These are phyloP conservation scores for Neostethus bicornis DNA, from an alignment of 2,797 vertebrate species.

Conservation along the genomic window DNA sequence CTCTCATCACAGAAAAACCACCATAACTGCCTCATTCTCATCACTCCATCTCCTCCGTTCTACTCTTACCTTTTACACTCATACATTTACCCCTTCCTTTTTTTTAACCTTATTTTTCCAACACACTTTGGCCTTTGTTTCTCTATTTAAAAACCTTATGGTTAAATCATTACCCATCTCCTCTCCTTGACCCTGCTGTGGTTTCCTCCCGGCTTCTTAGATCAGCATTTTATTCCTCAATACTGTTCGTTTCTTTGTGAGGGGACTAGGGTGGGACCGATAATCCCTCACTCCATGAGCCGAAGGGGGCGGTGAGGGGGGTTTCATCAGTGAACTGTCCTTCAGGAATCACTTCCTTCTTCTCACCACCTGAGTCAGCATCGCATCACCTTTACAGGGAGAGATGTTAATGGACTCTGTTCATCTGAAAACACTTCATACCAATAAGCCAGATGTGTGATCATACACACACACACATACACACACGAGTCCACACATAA, in stretches of 20 bases:
- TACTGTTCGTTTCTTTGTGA: slow-evolving; percentile 35
- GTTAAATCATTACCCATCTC: slow-evolving; percentile 14
- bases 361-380: slow-evolving; percentile 69
- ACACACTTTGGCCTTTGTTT: slow-evolving; percentile 18
- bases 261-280: slow-evolving; percentile 48
- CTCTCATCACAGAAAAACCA: slow-evolving; percentile 54
- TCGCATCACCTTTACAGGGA: slow-evolving; percentile 43
- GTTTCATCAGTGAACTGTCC: slow-evolving; percentile 44
- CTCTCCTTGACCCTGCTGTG: slow-evolving; percentile 58
- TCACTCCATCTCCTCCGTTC: slow-evolving; percentile 33
- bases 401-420: slow-evolving; percentile 58
- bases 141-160: not conserved
- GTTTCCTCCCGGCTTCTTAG: slow-evolving; percentile 39
- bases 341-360: slow-evolving; percentile 56
- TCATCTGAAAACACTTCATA: slow-evolving; percentile 58
- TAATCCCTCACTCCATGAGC: slow-evolving; percentile 51
- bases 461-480: slow-evolving; percentile 8
- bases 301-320: slow-evolving; percentile 13
- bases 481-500: slow-evolving; percentile 17
- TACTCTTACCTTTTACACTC: slow-evolving; percentile 40
- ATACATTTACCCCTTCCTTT: slow-evolving; percentile 38
- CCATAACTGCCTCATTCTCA: slow-evolving; percentile 44
- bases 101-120: slow-evolving; percentile 8
- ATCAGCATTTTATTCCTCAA: slow-evolving; percentile 57
- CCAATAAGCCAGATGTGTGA: slow-evolving; percentile 20